Conservation (phyloP, 2,888 invertebrate genomes). For the Sinopyrophorus schimmeli region DNA sequence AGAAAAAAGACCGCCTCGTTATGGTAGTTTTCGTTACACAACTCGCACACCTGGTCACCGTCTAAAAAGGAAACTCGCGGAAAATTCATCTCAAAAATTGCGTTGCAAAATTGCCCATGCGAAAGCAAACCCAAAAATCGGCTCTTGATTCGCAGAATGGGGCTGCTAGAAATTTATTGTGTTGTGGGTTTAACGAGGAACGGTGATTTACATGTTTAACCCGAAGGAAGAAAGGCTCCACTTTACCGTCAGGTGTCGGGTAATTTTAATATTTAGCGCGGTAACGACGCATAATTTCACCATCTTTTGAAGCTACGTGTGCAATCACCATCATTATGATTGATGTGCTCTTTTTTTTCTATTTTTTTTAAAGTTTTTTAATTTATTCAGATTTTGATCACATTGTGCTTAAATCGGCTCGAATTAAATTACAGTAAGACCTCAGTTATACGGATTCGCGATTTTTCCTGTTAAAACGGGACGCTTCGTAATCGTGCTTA, state of each 20-base stretch:
- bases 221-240: slow-evolving; percentile 21
- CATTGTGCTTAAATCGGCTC: too few relatives aligned
- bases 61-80: slow-evolving; percentile 8
- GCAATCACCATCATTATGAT: slow-evolving; percentile 48
- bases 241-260: slow-evolving; percentile 43
- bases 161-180: slow-evolving; percentile 1
- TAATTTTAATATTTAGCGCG: slow-evolving; percentile 48
- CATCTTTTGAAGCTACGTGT: slow-evolving; percentile 43
- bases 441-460: too few relatives aligned
- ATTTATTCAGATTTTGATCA: slow-evolving; percentile 39
- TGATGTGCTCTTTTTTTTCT: slow-evolving; percentile 41
- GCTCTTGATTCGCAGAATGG: not conserved
- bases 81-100: not conserved
- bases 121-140: not conserved
- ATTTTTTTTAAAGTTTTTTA: slow-evolving; percentile 42
- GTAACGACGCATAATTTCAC: slow-evolving; percentile 47
- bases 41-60: slow-evolving; percentile 7
- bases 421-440: too few relatives aligned
- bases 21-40: slow-evolving; percentile 6
- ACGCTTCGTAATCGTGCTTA: too few relatives aligned
- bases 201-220: slow-evolving; percentile 15
- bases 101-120: slow-evolving; percentile 5
- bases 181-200: slow-evolving; percentile 3
- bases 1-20: slow-evolving; percentile 13
- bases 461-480: too few relatives aligned